Evolutionary conservation across 2,888 invertebrate species (phyloP).

Genomic region (Meandrusa payeni): DNA sequence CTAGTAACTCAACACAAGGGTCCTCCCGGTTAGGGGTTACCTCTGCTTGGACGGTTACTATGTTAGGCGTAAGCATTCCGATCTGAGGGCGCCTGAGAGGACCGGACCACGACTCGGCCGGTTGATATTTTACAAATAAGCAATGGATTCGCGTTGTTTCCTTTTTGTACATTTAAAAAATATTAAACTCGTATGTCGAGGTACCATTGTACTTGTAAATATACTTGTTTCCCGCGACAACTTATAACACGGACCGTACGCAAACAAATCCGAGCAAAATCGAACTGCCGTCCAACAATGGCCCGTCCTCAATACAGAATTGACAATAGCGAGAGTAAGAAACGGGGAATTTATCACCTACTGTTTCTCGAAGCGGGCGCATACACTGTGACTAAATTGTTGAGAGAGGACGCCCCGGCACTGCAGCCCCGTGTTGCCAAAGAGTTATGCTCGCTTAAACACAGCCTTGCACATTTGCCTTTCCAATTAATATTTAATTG

Average conservation of each 20-base stretch:
- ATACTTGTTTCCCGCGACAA: no score
- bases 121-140: no score
- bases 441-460: background rate
- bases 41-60: no score
- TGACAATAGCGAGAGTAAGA: slow-evolving; percentile 67
- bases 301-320: slow-evolving; percentile 73
- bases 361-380: slow-evolving; percentile 57
- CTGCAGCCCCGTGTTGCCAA: slow-evolving; percentile 21
- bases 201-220: no score
- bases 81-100: no score
- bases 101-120: no score
- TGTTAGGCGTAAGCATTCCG: no score
- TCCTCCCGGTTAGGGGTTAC: no score
- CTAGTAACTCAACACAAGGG: no score
- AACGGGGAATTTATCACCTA: slow-evolving; percentile 69
- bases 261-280: slow-evolving; percentile 73
- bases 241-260: slow-evolving; percentile 32
- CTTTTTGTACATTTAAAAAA: no score
- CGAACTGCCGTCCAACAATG: slow-evolving; percentile 70
- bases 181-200: no score
- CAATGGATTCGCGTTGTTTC: no score
- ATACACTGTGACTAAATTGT: slow-evolving; percentile 65
- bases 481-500: slow-evolving; percentile 16
- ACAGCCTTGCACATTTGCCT: slow-evolving; percentile 1
- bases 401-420: slow-evolving; percentile 43